Evolutionary conservation across 2,797 vertebrate species (phyloP), one percentile per base, ranked within the genome.

Genomic region (Danio choprae): DNA sequence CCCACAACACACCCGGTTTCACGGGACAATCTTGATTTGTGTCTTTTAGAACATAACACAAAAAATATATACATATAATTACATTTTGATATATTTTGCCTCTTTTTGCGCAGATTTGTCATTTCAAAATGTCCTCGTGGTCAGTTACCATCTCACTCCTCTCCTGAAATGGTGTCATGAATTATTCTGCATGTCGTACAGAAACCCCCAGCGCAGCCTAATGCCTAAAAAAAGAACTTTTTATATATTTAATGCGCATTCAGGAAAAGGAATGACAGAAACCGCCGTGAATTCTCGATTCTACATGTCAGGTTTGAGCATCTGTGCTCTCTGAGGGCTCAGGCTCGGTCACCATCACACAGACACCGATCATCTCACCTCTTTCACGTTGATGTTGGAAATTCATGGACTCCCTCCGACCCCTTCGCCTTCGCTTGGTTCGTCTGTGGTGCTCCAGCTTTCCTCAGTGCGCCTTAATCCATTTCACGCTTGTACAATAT

Each of bases 361-460:
- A 82, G 41, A 74, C 59, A 65, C 51, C 4, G 44, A 36, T 64
- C 4, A 40, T 75, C 92, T 93, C 89, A 94, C 94, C 94, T 93
- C 92, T 94, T 88, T 94, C 93, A 90, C 92, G 91, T 81, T 90
- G 93, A 88, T 91, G 93, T 81, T 91, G 92, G 12, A 90, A 93
- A 93, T 93, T 92, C 87, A 92, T 90, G 84, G 93, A 93, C 88
- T 92, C 93, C 89, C 92, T 87, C 86, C 93, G 90, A 87, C 91
- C 91, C 91, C 92, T 90, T 89, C 92, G 90, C 89, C 93, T 89
- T 87, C 92, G 89, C 86, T 92, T 92, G 85, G 91, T 87, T 88
- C 92, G 84, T 56, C 91, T 90, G 90, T 92, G 92, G 80, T 92
- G 93, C 92, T 94, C 92, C 92, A 94, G 93, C 91, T 93, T 94